Percentiles rank a stretch among this genome's conserved stretches.
phyloP scores from a whole-genome alignment of 2,888 invertebrate species.

The Empis livida region DNA sequence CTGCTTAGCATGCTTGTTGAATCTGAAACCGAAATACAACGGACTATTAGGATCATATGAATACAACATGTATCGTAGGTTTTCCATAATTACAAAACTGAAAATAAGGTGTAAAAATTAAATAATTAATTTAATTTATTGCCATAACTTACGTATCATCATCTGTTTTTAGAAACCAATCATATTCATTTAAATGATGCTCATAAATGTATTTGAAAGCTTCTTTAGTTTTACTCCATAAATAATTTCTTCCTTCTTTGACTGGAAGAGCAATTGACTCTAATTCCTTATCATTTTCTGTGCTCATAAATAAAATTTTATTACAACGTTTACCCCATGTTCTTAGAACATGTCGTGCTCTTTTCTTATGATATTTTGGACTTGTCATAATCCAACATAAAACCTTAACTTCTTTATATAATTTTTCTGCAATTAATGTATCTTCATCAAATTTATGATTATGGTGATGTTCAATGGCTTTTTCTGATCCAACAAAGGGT shows the following conservation, averaged over 20 bases:
- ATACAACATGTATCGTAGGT: constrained; percentile 74
- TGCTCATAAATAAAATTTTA: constrained; percentile 72
- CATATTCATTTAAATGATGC: constrained; percentile 64
- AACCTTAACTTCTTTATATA: constrained; percentile 62
- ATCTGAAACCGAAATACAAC: constrained; percentile 78
- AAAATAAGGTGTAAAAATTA: not conserved
- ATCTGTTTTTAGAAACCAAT: constrained; percentile 94
- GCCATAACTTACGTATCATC: constrained; percentile 78
- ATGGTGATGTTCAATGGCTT: constrained; percentile 26
- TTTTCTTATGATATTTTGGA: constrained; percentile 75
- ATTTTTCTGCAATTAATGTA: constrained; percentile 31
- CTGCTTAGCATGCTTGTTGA: constrained; percentile 48
- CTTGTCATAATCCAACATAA: constrained; percentile 92
- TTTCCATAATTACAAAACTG: constrained; percentile 85
- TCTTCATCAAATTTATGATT: constrained; percentile 49
- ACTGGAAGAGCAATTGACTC: constrained; percentile 70
- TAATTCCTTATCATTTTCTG: constrained; percentile 51
- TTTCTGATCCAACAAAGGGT: constrained; percentile 22
- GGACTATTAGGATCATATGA: constrained; percentile 56
- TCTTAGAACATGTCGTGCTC: constrained; percentile 77
- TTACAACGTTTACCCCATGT: constrained; percentile 90
- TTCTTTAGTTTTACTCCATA: constrained; percentile 92
- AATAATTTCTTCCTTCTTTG: constrained; percentile 66
- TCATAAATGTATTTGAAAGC: constrained; percentile 77
- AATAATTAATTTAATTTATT: too few species aligned